Conservation (phyloP, 2,113 vertebrate genomes). For the Amazona guildingii region DNA sequence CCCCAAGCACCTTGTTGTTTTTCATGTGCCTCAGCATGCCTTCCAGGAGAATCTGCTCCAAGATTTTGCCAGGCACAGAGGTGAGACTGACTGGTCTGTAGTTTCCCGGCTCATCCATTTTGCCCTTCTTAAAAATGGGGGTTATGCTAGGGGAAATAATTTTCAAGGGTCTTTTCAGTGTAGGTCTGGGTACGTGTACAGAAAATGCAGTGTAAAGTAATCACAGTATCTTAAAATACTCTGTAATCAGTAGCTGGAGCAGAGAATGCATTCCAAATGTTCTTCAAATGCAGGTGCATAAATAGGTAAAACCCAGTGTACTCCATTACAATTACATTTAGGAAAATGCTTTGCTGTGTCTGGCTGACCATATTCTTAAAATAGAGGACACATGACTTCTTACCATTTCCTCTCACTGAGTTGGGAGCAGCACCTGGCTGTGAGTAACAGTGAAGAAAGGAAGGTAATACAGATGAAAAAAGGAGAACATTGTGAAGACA, state of each 20-base stretch:
- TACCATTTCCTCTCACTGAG: neutral
- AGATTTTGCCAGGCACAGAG: too few species aligned
- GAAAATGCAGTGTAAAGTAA: neutral
- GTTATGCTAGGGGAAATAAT: neutral
- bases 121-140: too few species aligned
- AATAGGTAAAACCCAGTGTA: neutral
- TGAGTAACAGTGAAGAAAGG: neutral
- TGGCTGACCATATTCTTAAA: neutral
- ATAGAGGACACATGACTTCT: neutral
- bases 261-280: neutral
- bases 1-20: too few species aligned
- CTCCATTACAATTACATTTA: neutral
- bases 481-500: neutral
- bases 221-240: neutral
- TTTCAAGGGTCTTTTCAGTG: neutral
- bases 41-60: too few species aligned
- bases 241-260: neutral
- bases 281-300: neutral
- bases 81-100: too few species aligned
- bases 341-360: neutral
- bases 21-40: too few species aligned
- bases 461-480: neutral
- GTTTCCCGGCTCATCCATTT: too few species aligned
- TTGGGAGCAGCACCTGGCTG: neutral
- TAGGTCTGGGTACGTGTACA: neutral